Evolutionary conservation across 2,888 invertebrate species (phyloP).

Genomic region (Gibbula magus): DNA sequence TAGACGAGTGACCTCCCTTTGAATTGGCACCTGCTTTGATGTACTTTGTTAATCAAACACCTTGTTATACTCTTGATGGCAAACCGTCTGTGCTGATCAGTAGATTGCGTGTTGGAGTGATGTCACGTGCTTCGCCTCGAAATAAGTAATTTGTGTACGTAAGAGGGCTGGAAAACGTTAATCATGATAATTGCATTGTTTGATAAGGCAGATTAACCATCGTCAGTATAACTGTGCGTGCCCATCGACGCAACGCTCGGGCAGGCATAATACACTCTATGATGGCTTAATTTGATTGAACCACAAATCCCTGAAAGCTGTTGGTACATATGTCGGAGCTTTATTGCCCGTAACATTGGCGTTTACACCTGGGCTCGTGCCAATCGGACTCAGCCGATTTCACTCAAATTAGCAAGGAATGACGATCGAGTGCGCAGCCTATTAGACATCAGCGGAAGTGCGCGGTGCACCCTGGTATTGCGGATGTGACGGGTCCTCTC

Average conservation of each 20-base stretch:
- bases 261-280: neutral
- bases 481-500: neutral
- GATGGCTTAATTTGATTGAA: conserved; percentile 22
- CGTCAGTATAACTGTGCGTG: neutral
- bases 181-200: too few species aligned
- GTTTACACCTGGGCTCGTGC: conserved; percentile 3
- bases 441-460: neutral
- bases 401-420: neutral
- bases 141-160: too few species aligned
- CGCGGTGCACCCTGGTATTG: neutral
- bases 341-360: conserved; percentile 16
- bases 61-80: too few species aligned
- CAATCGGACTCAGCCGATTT: neutral
- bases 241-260: neutral
- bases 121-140: too few species aligned
- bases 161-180: too few species aligned
- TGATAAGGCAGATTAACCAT: too few species aligned
- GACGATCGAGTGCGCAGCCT: neutral
- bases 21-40: too few species aligned
- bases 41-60: too few species aligned
- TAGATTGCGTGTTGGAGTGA: too few species aligned
- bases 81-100: too few species aligned
- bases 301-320: conserved; percentile 18
- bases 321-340: conserved; percentile 13
- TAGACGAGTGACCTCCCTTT: too few species aligned